Conservation (phyloP, 1,140 invertebrate species). For the Diplogasteroides magnus region DNA sequence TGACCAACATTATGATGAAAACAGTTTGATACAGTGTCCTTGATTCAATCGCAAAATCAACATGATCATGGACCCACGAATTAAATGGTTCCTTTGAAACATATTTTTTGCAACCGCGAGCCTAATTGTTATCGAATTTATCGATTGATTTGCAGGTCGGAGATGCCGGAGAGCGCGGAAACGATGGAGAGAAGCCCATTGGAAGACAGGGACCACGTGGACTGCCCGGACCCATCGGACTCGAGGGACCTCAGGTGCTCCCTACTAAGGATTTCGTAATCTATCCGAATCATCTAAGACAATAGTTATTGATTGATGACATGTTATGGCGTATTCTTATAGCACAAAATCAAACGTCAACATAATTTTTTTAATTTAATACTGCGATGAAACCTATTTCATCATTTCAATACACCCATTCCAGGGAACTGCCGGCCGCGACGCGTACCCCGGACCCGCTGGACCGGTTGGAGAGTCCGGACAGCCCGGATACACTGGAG, state of each 20-base stretch:
- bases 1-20: slow-evolving; percentile 4
- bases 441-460: slow-evolving; percentile 30
- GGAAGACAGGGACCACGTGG: slow-evolving; percentile 32
- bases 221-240: slow-evolving; percentile 32
- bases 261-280: slow-evolving; percentile 22
- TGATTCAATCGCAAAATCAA: slow-evolving; percentile 13
- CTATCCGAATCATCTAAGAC: slow-evolving; percentile 23
- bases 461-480: slow-evolving; percentile 36
- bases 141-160: too few relatives aligned
- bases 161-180: slow-evolving; percentile 32
- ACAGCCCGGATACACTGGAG: slow-evolving; percentile 29
- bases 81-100: too few relatives aligned
- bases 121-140: background rate
- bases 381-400: background rate
- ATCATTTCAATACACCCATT: background rate
- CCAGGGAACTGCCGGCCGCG: slow-evolving; percentile 29
- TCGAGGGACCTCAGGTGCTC: slow-evolving; percentile 21
- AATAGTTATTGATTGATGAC: background rate
- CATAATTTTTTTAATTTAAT: slow-evolving; percentile 11
- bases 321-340: slow-evolving; percentile 2
- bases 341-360: background rate
- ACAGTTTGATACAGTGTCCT: slow-evolving; percentile 17
- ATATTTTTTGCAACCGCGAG: background rate
- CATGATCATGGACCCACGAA: too few relatives aligned
- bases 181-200: slow-evolving; percentile 36